These are phyloP conservation scores for Loxodonta africana DNA, from an alignment of 2,113 vertebrate species.

Conservation along the genomic window DNA sequence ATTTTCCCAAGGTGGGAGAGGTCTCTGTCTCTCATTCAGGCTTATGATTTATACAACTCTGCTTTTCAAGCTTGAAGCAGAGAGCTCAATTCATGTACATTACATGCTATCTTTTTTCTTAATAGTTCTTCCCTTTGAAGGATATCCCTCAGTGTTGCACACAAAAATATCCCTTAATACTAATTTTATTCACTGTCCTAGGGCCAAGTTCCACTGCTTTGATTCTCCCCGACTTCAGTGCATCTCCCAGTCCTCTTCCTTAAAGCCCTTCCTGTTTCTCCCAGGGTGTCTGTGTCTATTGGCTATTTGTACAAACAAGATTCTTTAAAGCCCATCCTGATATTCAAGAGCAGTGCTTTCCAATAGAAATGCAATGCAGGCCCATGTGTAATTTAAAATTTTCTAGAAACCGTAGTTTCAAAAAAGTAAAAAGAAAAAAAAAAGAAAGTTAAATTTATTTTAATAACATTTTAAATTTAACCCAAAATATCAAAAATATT, in stretches of 20 bases:
- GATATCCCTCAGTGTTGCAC: background rate
- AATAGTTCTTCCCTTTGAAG: conserved; percentile 1
- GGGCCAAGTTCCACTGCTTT: background rate
- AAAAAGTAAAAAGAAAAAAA: background rate
- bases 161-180: conserved; percentile 25
- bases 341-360: conserved; percentile 9
- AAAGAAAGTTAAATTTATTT: background rate
- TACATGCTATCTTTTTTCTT: conserved; percentile 23
- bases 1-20: background rate
- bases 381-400: background rate
- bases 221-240: background rate
- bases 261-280: background rate
- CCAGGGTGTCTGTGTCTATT: background rate
- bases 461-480: conserved; percentile 27
- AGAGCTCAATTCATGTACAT: background rate
- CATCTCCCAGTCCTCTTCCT: background rate
- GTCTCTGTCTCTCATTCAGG: background rate
- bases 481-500: background rate
- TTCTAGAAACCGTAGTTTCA: background rate
- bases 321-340: background rate
- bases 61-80: background rate
- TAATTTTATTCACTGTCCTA: background rate
- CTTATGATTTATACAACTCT: background rate
- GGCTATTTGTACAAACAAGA: conserved; percentile 15
- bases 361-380: conserved; percentile 12